Evolutionary conservation across 2,797 vertebrate species (phyloP).

Genomic region (Zenarchopterus dispar): DNA sequence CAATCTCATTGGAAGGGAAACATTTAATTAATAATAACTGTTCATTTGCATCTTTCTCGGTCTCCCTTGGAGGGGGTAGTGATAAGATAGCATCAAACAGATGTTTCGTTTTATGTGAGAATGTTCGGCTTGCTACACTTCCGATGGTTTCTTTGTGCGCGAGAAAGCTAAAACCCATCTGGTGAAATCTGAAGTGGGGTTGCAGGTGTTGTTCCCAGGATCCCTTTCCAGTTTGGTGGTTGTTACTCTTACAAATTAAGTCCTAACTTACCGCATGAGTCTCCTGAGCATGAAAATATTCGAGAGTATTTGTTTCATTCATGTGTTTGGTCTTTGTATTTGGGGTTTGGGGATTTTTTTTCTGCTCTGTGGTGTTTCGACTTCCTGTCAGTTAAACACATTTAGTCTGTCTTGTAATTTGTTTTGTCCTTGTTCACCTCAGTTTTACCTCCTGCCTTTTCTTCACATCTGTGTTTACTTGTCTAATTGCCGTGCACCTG

Average conservation of each 20-base stretch:
- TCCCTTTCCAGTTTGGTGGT: slow-evolving; percentile 2
- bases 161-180: slow-evolving; percentile 24
- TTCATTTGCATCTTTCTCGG: background rate
- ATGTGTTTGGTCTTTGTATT: too few species aligned
- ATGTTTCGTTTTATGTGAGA: slow-evolving; percentile 20
- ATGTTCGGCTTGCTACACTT: slow-evolving; percentile 17
- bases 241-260: background rate
- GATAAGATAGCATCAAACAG: slow-evolving; percentile 9
- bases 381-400: too few species aligned
- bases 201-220: slow-evolving; percentile 22
- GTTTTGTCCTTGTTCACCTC: too few species aligned
- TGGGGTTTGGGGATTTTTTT: too few species aligned
- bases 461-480: too few species aligned
- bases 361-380: too few species aligned
- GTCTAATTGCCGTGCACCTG: too few species aligned
- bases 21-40: background rate
- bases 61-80: background rate
- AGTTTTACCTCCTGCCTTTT: too few species aligned
- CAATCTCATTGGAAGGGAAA: background rate
- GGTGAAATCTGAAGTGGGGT: slow-evolving; percentile 7
- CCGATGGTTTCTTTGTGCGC: slow-evolving; percentile 6
- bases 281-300: background rate
- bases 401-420: too few species aligned
- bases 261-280: background rate
- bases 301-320: background rate